A percentile compares a stretch with the other conserved stretches of the same genome.
Evolutionary conservation across 2,113 vertebrate species (phyloP).

Genomic region (Callaeas wilsoni): DNA sequence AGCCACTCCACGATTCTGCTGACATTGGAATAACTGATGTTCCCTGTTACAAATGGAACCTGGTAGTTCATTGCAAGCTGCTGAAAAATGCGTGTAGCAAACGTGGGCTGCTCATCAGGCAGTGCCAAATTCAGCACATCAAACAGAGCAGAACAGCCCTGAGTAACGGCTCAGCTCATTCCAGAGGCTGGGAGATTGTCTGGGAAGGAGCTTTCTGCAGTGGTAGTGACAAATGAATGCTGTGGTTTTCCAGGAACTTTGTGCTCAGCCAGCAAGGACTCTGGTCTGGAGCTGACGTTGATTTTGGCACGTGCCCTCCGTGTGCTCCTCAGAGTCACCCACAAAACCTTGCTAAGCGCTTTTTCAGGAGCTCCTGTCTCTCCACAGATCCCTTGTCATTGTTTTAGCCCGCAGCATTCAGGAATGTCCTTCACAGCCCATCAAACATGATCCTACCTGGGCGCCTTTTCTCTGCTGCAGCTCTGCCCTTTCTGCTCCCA

Average conservation of each 20-base stretch:
- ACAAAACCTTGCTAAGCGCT: not conserved
- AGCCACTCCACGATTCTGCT: not conserved
- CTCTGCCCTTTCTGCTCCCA: not conserved
- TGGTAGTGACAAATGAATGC: not conserved
- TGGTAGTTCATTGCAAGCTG: not conserved
- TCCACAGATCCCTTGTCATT: accelerated
- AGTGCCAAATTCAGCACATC: not conserved
- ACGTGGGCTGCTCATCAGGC: not conserved
- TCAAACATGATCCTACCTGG: not conserved
- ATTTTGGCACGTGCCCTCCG: not conserved
- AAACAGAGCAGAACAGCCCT: not conserved
- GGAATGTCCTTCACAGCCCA: not conserved
- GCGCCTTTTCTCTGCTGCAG: not conserved
- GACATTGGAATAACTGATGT: not conserved
- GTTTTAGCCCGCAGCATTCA: not conserved
- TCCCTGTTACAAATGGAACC: not conserved
- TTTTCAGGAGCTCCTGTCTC: not conserved
- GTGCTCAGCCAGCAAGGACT: not conserved
- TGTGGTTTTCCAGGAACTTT: not conserved
- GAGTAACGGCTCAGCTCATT: not conserved
- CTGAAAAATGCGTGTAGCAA: not conserved
- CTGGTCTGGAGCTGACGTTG: not conserved
- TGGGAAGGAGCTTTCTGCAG: not conserved
- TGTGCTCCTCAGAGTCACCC: not conserved
- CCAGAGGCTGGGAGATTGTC: not conserved